phyloP scores from a whole-genome alignment of 2,888 invertebrate species.

The Xestia c-nigrum region DNA sequence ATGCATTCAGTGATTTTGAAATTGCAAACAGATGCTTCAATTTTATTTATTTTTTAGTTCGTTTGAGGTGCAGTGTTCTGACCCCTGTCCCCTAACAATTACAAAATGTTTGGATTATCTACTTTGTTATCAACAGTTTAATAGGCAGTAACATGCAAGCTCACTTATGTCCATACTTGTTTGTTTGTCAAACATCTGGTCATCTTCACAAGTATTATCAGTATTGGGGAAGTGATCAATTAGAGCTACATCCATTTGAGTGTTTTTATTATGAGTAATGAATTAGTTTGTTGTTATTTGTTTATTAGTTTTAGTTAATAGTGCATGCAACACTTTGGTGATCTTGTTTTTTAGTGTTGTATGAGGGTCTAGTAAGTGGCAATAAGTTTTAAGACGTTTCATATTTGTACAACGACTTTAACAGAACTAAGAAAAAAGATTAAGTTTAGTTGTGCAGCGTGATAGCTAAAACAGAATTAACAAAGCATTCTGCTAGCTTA shows the following conservation, averaged over 20 bases:
- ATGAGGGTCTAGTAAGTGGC: no score
- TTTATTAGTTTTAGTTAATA: not conserved
- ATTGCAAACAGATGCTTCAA: no score
- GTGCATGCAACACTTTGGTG: not conserved
- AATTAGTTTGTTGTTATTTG: not conserved
- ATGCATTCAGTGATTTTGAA: no score
- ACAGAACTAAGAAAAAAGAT: no score
- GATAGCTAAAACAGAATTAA: no score
- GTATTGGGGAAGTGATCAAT: conserved; percentile 55
- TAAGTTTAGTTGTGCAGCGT: no score
- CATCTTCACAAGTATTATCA: conserved; percentile 69
- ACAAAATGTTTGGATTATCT: conserved; percentile 18
- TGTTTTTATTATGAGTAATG: conserved; percentile 34
- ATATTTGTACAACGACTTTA: no score
- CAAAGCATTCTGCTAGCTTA: no score
- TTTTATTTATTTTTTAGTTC: not conserved
- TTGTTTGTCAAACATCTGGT: conserved; percentile 74
- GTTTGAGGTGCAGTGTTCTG: not conserved
- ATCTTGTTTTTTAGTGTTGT: no score
- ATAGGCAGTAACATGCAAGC: conserved; percentile 45
- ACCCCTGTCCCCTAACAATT: not conserved
- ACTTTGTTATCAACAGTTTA: conserved; percentile 23
- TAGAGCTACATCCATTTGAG: conserved; percentile 31
- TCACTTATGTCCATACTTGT: conserved; percentile 69
- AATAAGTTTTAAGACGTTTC: no score